phyloP scores from a whole-genome alignment of 2,113 vertebrate genomes.

The Toxostoma redivivum region DNA sequence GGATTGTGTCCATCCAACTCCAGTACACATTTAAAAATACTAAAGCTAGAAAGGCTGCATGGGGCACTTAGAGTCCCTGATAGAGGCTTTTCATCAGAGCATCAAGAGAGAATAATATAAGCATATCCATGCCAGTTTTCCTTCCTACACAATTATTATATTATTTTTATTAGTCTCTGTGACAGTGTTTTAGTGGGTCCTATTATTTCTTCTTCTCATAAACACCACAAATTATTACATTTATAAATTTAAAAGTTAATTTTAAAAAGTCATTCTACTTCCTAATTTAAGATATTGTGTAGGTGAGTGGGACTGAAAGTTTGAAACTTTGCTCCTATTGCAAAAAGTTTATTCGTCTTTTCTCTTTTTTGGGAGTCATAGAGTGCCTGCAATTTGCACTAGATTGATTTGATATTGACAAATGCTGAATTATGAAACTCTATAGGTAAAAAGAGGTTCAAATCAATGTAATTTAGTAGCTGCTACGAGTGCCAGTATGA shows the following conservation, averaged over 20 bases:
- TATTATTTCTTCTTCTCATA: neutral
- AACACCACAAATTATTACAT: neutral
- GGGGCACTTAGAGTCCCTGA: neutral
- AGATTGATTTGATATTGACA: constrained; percentile 66
- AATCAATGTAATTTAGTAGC: constrained; percentile 59
- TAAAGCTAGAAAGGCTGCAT: neutral
- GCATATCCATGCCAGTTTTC: neutral
- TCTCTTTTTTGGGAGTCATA: neutral
- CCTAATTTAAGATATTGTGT: neutral
- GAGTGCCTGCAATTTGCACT: constrained; percentile 15
- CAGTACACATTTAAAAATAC: neutral
- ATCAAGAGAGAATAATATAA: neutral
- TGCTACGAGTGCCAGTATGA: constrained; percentile 12
- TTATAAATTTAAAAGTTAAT: neutral
- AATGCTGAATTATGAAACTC: constrained; percentile 60
- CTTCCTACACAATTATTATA: neutral
- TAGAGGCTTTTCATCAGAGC: neutral
- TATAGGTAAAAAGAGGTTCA: constrained; percentile 56
- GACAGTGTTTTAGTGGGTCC: neutral
- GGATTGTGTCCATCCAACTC: neutral
- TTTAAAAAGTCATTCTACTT: neutral
- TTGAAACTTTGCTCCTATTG: neutral
- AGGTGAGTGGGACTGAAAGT: neutral
- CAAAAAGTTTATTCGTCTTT: neutral
- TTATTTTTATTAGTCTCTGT: neutral